Evolutionary conservation across 2,797 vertebrate genomes (phyloP).

Genomic region (Dendrocincla tyrannina): DNA sequence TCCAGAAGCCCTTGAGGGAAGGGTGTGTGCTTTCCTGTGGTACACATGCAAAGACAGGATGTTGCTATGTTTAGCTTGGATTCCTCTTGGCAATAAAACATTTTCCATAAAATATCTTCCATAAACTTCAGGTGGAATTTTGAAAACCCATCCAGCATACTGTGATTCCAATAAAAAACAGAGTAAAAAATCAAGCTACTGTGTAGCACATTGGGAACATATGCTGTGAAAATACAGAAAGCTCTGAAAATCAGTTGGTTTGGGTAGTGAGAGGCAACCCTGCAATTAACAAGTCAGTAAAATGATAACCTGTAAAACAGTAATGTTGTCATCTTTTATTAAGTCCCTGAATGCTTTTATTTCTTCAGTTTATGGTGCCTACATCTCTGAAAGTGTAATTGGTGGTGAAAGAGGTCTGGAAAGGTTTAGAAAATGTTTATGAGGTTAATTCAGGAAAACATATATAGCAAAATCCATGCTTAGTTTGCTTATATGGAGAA

Average conservation of each 20-base stretch:
- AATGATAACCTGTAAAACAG: background rate
- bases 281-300: background rate
- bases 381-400: background rate
- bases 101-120: background rate
- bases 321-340: background rate
- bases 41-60: background rate
- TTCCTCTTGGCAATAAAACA: background rate
- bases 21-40: background rate
- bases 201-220: background rate
- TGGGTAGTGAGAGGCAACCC: background rate
- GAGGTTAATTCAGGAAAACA: background rate
- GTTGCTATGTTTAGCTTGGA: slow-evolving; percentile 24
- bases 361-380: background rate
- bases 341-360: background rate
- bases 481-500: background rate
- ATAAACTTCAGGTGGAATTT: background rate
- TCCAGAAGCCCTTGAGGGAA: background rate
- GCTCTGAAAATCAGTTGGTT: background rate
- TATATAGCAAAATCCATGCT: background rate
- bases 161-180: background rate
- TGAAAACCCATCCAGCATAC: background rate
- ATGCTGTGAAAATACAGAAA: background rate
- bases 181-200: background rate
- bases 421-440: background rate
- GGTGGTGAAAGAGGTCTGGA: background rate